Conservation (phyloP, 2,797 vertebrate genomes). For the Ficedula albicollis region DNA sequence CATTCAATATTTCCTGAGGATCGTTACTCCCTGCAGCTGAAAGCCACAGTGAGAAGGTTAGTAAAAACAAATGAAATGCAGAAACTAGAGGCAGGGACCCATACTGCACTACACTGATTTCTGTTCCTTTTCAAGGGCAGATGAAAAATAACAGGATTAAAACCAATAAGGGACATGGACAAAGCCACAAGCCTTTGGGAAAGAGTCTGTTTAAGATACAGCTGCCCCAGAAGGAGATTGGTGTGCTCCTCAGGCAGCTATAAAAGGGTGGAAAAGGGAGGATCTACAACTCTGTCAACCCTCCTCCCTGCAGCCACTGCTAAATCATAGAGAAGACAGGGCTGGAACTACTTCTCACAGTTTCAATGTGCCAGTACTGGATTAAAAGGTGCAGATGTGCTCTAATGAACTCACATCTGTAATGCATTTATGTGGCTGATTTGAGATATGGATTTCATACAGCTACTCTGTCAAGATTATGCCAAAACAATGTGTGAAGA, state of each 20-base stretch:
- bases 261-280: neutral
- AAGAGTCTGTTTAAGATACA: neutral
- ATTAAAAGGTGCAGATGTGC: slow-evolving; percentile 56
- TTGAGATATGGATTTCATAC: slow-evolving; percentile 8
- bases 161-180: neutral
- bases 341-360: neutral
- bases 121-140: neutral
- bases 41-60: neutral
- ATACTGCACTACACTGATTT: neutral
- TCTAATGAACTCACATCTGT: slow-evolving; percentile 49
- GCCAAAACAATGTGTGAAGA: slow-evolving; percentile 51
- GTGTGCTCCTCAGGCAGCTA: neutral
- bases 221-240: neutral
- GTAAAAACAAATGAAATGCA: neutral
- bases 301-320: neutral
- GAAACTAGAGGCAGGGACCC: neutral
- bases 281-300: neutral
- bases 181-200: neutral
- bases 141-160: neutral
- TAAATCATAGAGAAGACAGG: neutral
- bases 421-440: slow-evolving; percentile 32
- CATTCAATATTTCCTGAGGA: neutral
- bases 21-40: neutral
- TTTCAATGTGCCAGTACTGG: neutral
- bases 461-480: slow-evolving; percentile 49